Base-by-base conservation (phyloP, 2,797 vertebrate species). In the Micromesistius poutassou region DNA sequence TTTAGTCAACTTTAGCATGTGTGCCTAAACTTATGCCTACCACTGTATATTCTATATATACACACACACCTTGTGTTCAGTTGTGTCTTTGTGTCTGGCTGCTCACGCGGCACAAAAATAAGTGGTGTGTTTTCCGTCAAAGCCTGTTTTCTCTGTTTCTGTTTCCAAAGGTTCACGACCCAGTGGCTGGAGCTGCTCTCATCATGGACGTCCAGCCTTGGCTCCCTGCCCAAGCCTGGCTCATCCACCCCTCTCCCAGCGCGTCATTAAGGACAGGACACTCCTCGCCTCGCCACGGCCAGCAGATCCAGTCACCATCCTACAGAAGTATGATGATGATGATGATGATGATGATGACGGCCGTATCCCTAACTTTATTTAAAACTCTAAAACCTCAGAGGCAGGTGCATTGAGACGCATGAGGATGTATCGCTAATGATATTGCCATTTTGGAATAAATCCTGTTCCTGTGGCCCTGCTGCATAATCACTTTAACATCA, bases 141-240 rank as follows among this genome's bases (percentile, higher is more conserved):
- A 62, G 55, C 22, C 55, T 38, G 33, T 30, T 76, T 42, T 89
- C 70, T 87, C 12, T 89, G 66, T 91, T 78, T 10, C 38, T 40
- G 38, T 89, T 84, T 87, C 84, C 79, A 86, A 81, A 91, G 91
- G 85, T 12, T 0, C 81, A 75, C 84, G 76, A 79, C 50, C 19
- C 71, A 50, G 80, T 19, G 10, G 40, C 40, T 13, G 13, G 40
- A 42, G 10, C 40, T 16, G 13, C 40, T 4, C 12, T 42, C 40
- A 4, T 13, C 40, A 42, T 42, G 40, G 40, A 3, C 12, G 14
- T 42, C 40, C 40, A 3, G 10, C 40, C 40, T 3, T 42, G 46
- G 46, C 46, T 33, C 76, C 71, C 72, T 70, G 28, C 75, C 31
- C 75, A 12, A 62, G 14, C 76, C 28, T 70, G 40, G 50, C 50